These are phyloP conservation scores for Trachelus troglodyta DNA, from an alignment of 2,888 invertebrate species.

Conservation along the genomic window DNA sequence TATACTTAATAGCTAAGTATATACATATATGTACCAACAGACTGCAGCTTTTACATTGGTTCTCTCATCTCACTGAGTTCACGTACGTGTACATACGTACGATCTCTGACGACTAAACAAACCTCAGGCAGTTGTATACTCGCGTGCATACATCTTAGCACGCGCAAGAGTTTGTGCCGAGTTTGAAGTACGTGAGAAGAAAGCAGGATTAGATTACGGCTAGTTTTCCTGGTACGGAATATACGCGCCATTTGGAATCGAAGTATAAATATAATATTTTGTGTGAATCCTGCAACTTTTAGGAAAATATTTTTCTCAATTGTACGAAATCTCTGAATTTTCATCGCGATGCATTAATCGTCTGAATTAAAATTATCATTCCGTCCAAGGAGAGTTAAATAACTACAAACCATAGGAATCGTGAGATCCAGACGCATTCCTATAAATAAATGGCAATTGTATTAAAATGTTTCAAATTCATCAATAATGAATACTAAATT, in stretches of 20 bases:
- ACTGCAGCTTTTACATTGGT: neutral
- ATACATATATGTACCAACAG: neutral
- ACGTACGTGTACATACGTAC: neutral
- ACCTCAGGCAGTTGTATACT: conserved; percentile 23
- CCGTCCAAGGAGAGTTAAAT: neutral
- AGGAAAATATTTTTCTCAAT: neutral
- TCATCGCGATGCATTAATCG: too few relatives aligned
- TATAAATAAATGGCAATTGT: neutral
- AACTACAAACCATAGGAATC: neutral
- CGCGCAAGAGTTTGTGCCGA: conserved; percentile 32
- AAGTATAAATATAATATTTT: neutral
- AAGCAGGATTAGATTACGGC: conserved; percentile 30
- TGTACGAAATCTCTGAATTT: too few relatives aligned
- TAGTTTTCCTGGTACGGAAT: conserved; percentile 14
- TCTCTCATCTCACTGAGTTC: neutral
- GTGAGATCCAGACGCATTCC: neutral
- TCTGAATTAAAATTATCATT: too few relatives aligned
- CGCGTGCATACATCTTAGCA: conserved; percentile 26
- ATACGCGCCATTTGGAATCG: neutral
- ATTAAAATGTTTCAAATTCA: neutral
- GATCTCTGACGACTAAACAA: conserved; percentile 26
- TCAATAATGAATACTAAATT: neutral
- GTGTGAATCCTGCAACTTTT: neutral
- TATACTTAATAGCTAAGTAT: neutral
- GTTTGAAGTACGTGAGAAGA: conserved; percentile 29